Evolutionary conservation across 1,140 invertebrate species (phyloP), one percentile per base, ranked within the genome.

Genomic region (Patella vulgata): DNA sequence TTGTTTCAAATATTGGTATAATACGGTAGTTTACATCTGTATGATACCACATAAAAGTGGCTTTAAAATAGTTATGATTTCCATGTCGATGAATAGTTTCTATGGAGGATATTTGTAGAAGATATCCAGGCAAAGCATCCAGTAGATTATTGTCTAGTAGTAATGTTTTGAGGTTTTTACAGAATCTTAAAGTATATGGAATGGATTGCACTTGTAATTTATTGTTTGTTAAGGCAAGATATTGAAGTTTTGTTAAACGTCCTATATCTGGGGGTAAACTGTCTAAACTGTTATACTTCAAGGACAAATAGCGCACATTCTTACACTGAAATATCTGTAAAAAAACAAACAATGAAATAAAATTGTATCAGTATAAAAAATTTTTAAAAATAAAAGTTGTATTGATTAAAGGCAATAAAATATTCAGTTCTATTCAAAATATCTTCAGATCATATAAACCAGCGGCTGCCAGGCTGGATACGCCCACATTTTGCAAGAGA

Each of bases 11-110:
- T n/a, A 80, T 59, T 11, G 75, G 67, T 42, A 82, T 78, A 21
- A 86, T 86, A 31, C 86, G 74, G 30, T 84, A 83, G 57, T 86
- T 84, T 4, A 86, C 80, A 71, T 86, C 85, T 6, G 84, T 85
- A 53, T 86, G 85, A 64, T 87, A 87, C 86, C 86, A 87, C 84
- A 87, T 86, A 63, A 87, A 87, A 6, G 86, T 86, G 14, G 86
- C 83, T 64, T 87, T 86, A 66, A 87, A 87, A 67, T 87, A 87
- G 66, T 87, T 87, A 71, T 87, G 84, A 68, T 87, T 87, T 27
- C 86, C 86, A 80, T 87, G 85, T 21, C 86, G 82, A 80, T 87
- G 84, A 12, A 87, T 85, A 21, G 83, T 86, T 48, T 80, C 70
- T 12, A 87, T 73, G 51, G 78, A 77, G 9, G 77, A 66, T 80